Evolutionary conservation across 1,140 invertebrate species (phyloP).

Genomic region (Hycleus phaleratus): DNA sequence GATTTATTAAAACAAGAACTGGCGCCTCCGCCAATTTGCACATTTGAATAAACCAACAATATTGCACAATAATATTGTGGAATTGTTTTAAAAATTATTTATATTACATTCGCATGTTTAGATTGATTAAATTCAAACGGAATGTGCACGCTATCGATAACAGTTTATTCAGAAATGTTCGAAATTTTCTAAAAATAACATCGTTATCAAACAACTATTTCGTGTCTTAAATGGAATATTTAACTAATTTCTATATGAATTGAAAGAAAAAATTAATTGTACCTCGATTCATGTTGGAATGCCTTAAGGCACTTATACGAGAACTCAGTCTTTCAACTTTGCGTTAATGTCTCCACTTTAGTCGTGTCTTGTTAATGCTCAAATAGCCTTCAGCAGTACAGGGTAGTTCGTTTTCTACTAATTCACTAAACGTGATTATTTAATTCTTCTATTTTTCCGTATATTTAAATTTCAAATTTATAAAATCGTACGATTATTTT

Average conservation of each 20-base stretch:
- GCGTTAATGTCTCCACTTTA: background rate
- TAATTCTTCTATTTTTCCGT: background rate
- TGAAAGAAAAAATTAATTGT: too few species aligned
- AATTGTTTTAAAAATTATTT: too few species aligned
- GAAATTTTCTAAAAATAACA: constrained; percentile 1
- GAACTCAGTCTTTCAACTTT: background rate
- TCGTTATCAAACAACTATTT: too few species aligned
- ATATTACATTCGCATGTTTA: constrained; percentile 1
- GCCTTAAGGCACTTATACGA: too few species aligned
- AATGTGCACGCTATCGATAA: constrained; percentile 1
- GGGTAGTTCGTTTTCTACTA: background rate
- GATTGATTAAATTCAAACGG: too few species aligned
- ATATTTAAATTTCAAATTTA: background rate
- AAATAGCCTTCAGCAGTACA: background rate
- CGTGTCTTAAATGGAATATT: too few species aligned
- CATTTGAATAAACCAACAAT: background rate
- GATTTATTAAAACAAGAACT: constrained; percentile 5
- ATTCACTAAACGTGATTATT: constrained; percentile 1
- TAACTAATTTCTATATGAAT: too few species aligned
- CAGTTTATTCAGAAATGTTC: constrained; percentile 1
- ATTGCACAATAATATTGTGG: background rate
- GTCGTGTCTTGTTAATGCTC: background rate
- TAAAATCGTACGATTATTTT: too few species aligned
- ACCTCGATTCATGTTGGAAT: too few species aligned
- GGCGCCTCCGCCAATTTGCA: constrained; percentile 6